A percentile compares a stretch with the other conserved stretches of the same genome.
Conservation (phyloP, 2,888 invertebrate genomes). For the Gymnocheta viridis region DNA sequence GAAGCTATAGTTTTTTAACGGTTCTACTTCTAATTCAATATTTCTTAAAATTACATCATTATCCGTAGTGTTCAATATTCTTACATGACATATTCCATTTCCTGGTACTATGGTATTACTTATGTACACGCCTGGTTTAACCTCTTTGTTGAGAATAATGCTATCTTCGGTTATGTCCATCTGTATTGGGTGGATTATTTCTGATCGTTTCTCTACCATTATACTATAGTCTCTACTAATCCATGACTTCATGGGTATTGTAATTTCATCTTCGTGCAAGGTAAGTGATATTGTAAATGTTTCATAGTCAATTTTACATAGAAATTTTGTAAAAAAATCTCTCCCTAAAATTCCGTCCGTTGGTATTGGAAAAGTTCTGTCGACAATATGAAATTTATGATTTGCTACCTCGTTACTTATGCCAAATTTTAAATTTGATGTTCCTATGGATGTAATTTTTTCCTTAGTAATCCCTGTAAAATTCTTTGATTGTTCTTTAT, state of each 20-base stretch:
- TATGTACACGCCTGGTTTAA: not conserved
- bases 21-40: not conserved
- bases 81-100: slow-evolving; percentile 9
- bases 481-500: not conserved
- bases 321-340: too few species aligned
- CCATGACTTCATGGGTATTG: not conserved
- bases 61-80: not conserved
- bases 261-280: too few species aligned
- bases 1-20: not conserved
- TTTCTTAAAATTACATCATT: not conserved
- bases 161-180: too few species aligned
- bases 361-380: too few species aligned
- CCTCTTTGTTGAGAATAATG: not conserved
- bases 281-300: not conserved
- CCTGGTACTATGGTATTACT: not conserved
- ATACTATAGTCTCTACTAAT: not conserved
- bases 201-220: not conserved
- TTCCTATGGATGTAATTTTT: too few species aligned
- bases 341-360: too few species aligned
- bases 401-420: too few species aligned
- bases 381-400: too few species aligned
- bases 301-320: too few species aligned
- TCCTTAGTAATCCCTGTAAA: too few species aligned
- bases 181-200: not conserved
- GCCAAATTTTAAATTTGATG: too few species aligned